These are phyloP conservation scores for Cinclus cinclus DNA, from an alignment of 2,113 vertebrate species.

Conservation along the genomic window DNA sequence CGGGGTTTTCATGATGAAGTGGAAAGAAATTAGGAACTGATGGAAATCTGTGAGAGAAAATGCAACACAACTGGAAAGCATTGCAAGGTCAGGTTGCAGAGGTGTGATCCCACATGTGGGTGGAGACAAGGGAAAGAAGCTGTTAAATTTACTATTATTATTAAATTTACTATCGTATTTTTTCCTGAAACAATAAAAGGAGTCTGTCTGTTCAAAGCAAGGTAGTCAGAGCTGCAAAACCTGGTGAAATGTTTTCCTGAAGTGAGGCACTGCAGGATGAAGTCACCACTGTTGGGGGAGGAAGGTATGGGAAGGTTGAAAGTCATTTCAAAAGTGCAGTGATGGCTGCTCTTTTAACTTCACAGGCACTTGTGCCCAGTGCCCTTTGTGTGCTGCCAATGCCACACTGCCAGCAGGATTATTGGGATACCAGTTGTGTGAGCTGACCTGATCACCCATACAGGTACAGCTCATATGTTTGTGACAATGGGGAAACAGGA, in stretches of 20 bases:
- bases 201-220: background rate
- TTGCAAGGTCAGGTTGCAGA: background rate
- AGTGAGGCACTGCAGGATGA: background rate
- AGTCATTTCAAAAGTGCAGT: background rate
- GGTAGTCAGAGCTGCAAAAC: background rate
- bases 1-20: background rate
- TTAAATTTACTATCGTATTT: fast-evolving
- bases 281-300: background rate
- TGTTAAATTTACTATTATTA: background rate
- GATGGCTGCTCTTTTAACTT: background rate
- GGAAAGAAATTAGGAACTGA: background rate
- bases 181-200: background rate
- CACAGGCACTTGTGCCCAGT: background rate
- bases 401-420: background rate
- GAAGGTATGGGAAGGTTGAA: background rate
- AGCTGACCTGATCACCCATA: background rate
- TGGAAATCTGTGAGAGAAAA: background rate
- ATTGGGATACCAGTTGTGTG: fast-evolving
- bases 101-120: background rate
- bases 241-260: background rate
- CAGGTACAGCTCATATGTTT: background rate
- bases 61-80: background rate
- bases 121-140: background rate
- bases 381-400: background rate
- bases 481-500: background rate